Base-by-base conservation (phyloP, 2,888 invertebrate species). In the Agonum fuliginosum region DNA sequence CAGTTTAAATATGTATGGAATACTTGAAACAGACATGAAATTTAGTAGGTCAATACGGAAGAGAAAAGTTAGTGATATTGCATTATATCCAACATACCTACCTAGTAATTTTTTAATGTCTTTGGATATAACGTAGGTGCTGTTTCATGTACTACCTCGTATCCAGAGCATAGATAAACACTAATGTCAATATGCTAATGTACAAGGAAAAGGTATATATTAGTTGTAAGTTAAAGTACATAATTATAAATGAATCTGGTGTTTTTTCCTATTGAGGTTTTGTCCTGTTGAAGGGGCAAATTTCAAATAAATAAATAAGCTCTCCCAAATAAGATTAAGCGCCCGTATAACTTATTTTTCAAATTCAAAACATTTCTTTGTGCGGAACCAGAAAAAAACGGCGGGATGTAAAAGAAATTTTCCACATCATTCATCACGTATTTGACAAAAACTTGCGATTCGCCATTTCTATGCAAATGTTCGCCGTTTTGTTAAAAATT, bases 381-480 rank as follows among this genome's bases (percentile, higher is more conserved):
- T 5, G 30, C 6, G n/a, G n/a, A n/a, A n/a, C 30, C 3, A 30
- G 30, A 62, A 30, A 30, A 30, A 30, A 30, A 8, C 30, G 30
- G 8, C 3, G 17, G 22, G 58, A 30, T 62, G 27, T 62, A 30
- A 30, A 20, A 30, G 30, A 51, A 30, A 62, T 62, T 62, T 62
- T 62, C 58, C 58, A 30, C 58, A 62, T 62, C 58, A 62, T 62
- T 62, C 58, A 62, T 62, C 58, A 62, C 58, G 30, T 62, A 62
- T 62, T 62, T 62, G 58, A 62, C 58, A 62, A 62, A 62, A 62
- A 62, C 27, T 62, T 62, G 17, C 58, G 58, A 62, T 30, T 62
- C 58, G 34, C 58, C 58, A 62, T 62, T 62, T 62, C 58, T 62
- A 62, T 62, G 58, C 30, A 62, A 62, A 62, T 62, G 58, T 62